A percentile compares a stretch with the other conserved stretches of the same genome.
Evolutionary conservation across 1,140 invertebrate genomes (phyloP).

Genomic region (Drosophila nigromelanica): DNA sequence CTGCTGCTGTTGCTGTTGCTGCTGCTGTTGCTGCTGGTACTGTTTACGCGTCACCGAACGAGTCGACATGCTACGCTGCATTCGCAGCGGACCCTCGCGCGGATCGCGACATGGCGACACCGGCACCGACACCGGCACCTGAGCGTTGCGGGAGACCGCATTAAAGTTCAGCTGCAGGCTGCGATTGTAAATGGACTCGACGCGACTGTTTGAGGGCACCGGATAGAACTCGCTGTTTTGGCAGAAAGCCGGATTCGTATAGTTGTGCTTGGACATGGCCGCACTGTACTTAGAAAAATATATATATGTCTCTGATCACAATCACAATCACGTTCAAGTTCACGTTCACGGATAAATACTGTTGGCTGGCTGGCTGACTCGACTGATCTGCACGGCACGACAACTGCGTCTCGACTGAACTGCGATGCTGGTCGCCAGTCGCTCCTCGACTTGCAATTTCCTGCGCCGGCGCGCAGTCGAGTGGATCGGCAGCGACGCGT

Average conservation of each 20-base stretch:
- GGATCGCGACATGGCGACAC: slow-evolving; percentile 77
- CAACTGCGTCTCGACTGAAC: slow-evolving; percentile 68
- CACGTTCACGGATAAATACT: slow-evolving; percentile 16
- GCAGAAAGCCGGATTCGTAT: slow-evolving; percentile 91
- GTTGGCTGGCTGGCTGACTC: background rate
- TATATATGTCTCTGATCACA: too few species aligned
- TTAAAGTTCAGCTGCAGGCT: slow-evolving; percentile 72
- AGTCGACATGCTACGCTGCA: slow-evolving; percentile 82
- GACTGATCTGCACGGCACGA: slow-evolving; percentile 46
- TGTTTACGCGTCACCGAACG: slow-evolving; percentile 76
- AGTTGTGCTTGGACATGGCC: slow-evolving; percentile 85
- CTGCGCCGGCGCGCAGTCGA: slow-evolving; percentile 77
- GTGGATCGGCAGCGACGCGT: slow-evolving; percentile 59
- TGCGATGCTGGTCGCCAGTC: slow-evolving; percentile 29
- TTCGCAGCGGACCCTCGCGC: slow-evolving; percentile 80
- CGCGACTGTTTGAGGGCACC: slow-evolving; percentile 50
- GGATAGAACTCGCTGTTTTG: slow-evolving; percentile 88
- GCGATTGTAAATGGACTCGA: slow-evolving; percentile 78
- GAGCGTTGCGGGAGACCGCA: slow-evolving; percentile 67
- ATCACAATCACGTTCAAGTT: slow-evolving; percentile 8
- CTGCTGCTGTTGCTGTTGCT: too few species aligned
- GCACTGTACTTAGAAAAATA: slow-evolving; percentile 56
- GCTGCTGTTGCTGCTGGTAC: slow-evolving; percentile 47
- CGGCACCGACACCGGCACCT: slow-evolving; percentile 84
- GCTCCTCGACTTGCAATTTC: slow-evolving; percentile 70